Conservation (phyloP, 2,113 vertebrate species). For the Otis tarda region DNA sequence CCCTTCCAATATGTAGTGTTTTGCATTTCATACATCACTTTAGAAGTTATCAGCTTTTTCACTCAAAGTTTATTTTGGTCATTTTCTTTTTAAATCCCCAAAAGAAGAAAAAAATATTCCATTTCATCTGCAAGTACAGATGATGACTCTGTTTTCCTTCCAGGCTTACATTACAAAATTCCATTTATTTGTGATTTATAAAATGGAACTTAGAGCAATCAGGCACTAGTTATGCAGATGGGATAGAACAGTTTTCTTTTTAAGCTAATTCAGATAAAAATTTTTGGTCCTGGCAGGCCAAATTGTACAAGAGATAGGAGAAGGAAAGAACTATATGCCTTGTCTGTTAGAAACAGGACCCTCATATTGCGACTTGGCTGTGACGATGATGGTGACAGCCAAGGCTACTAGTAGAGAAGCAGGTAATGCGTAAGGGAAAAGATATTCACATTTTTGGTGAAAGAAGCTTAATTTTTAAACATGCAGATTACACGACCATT, state of each 20-base stretch:
- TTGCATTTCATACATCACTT: neutral
- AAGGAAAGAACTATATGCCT: neutral
- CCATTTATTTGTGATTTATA: neutral
- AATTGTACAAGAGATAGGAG: neutral
- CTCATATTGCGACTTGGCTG: neutral
- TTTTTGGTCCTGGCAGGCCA: neutral
- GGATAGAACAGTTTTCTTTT: neutral
- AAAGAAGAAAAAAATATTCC: neutral
- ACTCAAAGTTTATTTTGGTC: neutral
- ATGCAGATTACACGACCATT: slow-evolving; percentile 27
- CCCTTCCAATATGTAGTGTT: neutral
- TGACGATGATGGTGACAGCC: neutral
- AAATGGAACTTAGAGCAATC: neutral
- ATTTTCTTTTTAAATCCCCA: slow-evolving; percentile 9
- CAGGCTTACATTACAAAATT: neutral
- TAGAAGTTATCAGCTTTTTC: neutral
- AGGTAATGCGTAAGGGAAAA: neutral
- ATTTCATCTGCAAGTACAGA: neutral
- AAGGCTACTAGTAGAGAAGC: neutral
- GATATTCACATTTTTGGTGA: neutral
- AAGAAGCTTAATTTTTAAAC: slow-evolving; percentile 33
- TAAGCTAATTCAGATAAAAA: neutral
- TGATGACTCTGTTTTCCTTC: slow-evolving; percentile 21
- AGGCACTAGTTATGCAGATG: neutral
- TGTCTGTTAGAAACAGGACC: neutral